A percentile compares a stretch with the other conserved stretches of the same genome.
Evolutionary conservation across 2,888 invertebrate genomes (phyloP).

Genomic region (Hirtodrosophila alboralis): DNA sequence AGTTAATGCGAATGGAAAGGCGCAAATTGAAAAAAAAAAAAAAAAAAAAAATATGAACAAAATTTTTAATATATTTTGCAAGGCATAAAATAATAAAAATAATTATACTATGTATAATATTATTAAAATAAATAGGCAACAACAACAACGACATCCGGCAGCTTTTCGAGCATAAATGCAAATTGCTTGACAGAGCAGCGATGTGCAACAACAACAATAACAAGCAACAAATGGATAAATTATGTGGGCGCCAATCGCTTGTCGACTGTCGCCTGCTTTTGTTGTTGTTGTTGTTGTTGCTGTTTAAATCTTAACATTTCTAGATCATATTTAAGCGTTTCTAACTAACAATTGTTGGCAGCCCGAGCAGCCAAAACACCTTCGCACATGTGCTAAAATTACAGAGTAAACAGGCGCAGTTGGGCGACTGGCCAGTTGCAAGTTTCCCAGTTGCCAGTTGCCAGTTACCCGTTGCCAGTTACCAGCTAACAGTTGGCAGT

Average conservation of each 20-base stretch:
- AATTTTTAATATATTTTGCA: constrained; percentile 11
- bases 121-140: constrained; percentile 23
- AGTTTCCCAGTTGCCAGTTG: constrained; percentile 19
- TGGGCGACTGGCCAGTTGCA: constrained; percentile 44
- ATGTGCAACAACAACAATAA: constrained; percentile 58
- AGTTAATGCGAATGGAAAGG: constrained; percentile 59
- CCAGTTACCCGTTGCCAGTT: constrained; percentile 19
- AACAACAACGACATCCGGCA: constrained; percentile 68
- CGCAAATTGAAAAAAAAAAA: constrained; percentile 63
- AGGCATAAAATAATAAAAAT: constrained; percentile 24
- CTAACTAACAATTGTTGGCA: constrained; percentile 66
- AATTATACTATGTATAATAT: constrained; percentile 32
- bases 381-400: constrained; percentile 81
- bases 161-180: constrained; percentile 61
- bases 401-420: constrained; percentile 57
- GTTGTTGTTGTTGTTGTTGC: constrained; percentile 30
- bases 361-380: constrained; percentile 66
- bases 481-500: constrained; percentile 19
- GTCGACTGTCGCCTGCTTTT: constrained; percentile 50
- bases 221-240: constrained; percentile 40
- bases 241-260: constrained; percentile 66
- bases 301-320: constrained; percentile 59
- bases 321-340: constrained; percentile 80
- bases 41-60: too few species aligned
- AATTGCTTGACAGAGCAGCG: constrained; percentile 58